phyloP scores from a whole-genome alignment of 2,113 vertebrate species.

The Grammomys surdaster region DNA sequence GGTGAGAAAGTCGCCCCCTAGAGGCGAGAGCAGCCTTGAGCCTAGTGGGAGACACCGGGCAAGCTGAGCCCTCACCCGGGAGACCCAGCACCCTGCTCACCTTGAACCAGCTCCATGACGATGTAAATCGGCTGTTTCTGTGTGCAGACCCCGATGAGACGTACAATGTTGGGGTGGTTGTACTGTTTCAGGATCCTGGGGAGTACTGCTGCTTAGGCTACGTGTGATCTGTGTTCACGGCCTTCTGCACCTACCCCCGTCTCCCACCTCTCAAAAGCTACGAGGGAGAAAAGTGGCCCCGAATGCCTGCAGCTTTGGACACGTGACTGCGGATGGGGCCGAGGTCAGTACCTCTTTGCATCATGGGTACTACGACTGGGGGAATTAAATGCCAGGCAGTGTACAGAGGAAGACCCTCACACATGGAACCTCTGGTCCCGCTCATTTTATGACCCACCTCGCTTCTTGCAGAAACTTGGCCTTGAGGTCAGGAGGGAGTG shows the following conservation, averaged over 20 bases:
- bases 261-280: too few species aligned
- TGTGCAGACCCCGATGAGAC: slow-evolving; percentile 96
- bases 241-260: background rate
- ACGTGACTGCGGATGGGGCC: background rate
- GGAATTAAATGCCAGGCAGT: fast-evolving
- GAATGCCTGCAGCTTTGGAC: fast-evolving
- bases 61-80: fast-evolving
- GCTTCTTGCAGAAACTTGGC: slow-evolving; percentile 98
- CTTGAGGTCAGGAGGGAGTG: slow-evolving; percentile 93
- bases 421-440: fast-evolving
- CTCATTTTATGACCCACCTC: slow-evolving; percentile 85
- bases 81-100: slow-evolving; percentile 78
- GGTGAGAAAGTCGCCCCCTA: slow-evolving; percentile 97
- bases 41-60: background rate
- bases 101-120: slow-evolving; percentile 97
- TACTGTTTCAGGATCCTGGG: slow-evolving; percentile 98
- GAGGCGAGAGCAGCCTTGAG: background rate
- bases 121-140: slow-evolving; percentile 99
- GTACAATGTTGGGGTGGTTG: slow-evolving; percentile 96
- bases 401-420: fast-evolving
- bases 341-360: background rate
- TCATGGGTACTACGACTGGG: background rate
- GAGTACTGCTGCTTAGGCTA: fast-evolving
- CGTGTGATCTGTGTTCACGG: fast-evolving
- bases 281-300: fast-evolving